Base-by-base conservation (phyloP, 2,797 vertebrate species). In the Gallinago stenura region DNA sequence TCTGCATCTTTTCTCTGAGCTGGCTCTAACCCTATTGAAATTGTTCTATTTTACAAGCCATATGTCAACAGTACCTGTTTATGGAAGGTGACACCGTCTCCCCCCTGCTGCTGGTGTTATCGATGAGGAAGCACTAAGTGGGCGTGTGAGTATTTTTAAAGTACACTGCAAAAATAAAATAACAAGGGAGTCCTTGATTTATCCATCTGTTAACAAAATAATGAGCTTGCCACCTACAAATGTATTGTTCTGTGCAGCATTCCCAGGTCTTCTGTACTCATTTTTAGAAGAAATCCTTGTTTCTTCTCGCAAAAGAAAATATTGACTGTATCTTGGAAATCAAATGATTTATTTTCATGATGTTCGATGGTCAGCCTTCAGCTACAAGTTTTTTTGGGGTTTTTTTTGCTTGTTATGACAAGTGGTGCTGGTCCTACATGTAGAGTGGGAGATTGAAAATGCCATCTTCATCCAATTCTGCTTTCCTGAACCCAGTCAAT, bases 91-190 rank as follows among this genome's bases (percentile, higher is more conserved):
- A 97, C 95, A 75, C 86, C 2, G 41, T 83, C 96, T 89, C 92
- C 87, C 90, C 70, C 87, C 96, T 31, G 81, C 95, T 45, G 83
- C 90, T 83, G 90, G 65, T 93, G 97, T 98, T 98, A 98, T 98
- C 98, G 33, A 80, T 30, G 97, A 97, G 98, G 98, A 98, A 98
- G 97, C 98, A 97, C 97, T 96, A 80, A 89, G 85, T 94, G 97
- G 98, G 97, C 15, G 96, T 97, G 98, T 90, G 94, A 83, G 95
- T 73, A 72, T 95, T 95, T 97, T 95, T 96, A 87, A 95, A 89
- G 76, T 12, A 80, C 91, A 37, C 92, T 79, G 62, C 87, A 79
- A 75, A 95, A 93, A 96, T 81, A 97, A 95, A 96, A 97, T 87
- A 97, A 96, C 96, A 94, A 89, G 51, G 60, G 21, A 60, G 14